phyloP scores from a whole-genome alignment of 1,140 invertebrate species.

The Ostrea denselamellosa region DNA sequence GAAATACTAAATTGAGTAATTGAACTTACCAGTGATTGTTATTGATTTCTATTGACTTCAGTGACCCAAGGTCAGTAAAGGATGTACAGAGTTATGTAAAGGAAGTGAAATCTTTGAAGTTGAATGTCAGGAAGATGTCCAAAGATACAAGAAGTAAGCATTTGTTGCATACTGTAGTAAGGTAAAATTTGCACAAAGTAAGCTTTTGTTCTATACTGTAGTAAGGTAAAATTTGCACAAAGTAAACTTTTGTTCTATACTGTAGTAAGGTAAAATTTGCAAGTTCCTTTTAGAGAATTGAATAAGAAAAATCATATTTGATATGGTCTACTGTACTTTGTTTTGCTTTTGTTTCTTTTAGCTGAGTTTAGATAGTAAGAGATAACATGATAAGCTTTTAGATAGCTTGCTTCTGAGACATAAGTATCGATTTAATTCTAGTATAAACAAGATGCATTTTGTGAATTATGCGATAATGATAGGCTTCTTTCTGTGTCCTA shows the following conservation, averaged over 20 bases:
- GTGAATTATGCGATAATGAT: background rate
- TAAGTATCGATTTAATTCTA: no score
- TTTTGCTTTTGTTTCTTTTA: no score
- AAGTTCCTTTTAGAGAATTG: no score
- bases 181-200: background rate
- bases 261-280: background rate
- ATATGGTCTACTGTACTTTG: no score
- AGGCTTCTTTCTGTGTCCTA: background rate
- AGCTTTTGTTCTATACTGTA: background rate
- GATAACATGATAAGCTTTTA: no score
- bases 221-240: no score
- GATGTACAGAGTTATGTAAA: background rate
- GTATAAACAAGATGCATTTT: background rate
- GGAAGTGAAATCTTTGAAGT: constrained; percentile 19
- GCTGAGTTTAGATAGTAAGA: no score
- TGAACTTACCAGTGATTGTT: no score
- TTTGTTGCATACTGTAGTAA: background rate
- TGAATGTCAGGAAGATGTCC: background rate
- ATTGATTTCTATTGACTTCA: background rate
- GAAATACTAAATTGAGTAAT: no score
- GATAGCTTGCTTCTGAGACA: no score
- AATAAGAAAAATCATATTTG: no score
- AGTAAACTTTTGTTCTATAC: background rate
- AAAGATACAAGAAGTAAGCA: background rate
- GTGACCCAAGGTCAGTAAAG: background rate